These are phyloP conservation scores for Phalacrocorax carbo DNA, from an alignment of 2,113 vertebrate genomes.

Conservation along the genomic window DNA sequence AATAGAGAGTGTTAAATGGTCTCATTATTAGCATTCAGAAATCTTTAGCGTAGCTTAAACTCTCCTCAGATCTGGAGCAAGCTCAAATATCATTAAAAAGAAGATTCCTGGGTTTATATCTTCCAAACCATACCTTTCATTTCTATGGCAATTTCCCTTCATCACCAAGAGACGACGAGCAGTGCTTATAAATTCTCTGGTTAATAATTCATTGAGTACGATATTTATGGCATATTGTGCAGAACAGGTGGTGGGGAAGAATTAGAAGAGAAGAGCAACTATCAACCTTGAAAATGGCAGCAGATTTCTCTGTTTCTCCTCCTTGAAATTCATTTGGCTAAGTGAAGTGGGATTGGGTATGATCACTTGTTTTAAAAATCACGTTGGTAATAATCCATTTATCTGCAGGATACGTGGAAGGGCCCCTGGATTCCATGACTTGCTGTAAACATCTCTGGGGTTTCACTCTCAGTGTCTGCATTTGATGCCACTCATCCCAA, in stretches of 20 bases:
- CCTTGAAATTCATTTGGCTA: slow-evolving; percentile 30
- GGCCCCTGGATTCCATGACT: neutral
- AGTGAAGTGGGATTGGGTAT: neutral
- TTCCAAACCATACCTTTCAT: neutral
- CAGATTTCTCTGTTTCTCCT: neutral
- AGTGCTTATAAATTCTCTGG: slow-evolving; percentile 23
- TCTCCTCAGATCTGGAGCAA: neutral
- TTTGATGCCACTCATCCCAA: neutral
- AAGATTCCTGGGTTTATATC: neutral
- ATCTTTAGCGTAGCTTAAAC: neutral
- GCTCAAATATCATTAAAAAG: slow-evolving; percentile 22
- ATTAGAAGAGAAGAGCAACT: slow-evolving; percentile 2
- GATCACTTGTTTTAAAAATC: slow-evolving; percentile 4
- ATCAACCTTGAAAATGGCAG: slow-evolving; percentile 13
- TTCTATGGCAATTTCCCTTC: neutral
- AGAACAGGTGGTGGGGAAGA: neutral
- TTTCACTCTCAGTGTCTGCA: neutral
- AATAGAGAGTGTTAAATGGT: neutral
- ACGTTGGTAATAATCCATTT: slow-evolving; percentile 4
- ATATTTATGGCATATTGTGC: slow-evolving; percentile 12
- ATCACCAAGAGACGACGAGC: slow-evolving; percentile 24
- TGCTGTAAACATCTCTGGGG: neutral
- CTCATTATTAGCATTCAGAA: slow-evolving; percentile 19
- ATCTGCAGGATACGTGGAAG: neutral
- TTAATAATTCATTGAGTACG: slow-evolving; percentile 22